Conservation (phyloP, 1,140 invertebrate species). For the Rhyacophila brunnea region DNA sequence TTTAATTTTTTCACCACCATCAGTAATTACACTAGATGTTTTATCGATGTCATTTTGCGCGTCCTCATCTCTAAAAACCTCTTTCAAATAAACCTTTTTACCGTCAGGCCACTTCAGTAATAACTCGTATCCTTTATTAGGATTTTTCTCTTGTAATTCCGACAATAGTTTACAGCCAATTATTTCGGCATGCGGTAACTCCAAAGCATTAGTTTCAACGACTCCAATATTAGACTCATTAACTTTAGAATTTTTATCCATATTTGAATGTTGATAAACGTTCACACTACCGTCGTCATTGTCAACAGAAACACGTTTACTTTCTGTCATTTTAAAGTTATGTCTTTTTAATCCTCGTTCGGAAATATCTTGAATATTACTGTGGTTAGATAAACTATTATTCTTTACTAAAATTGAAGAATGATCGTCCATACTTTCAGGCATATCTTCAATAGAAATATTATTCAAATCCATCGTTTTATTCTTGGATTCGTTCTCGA, state of each 20-base stretch:
- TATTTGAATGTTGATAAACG: too few species aligned
- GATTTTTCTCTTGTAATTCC: not conserved
- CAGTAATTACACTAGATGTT: not conserved
- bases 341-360: too few species aligned
- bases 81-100: slow-evolving; percentile 34
- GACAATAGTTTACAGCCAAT: slow-evolving; percentile 1
- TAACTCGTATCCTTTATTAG: slow-evolving; percentile 28
- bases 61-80: slow-evolving; percentile 23
- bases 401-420: too few species aligned
- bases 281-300: too few species aligned
- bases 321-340: too few species aligned
- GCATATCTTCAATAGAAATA: slow-evolving; percentile 33
- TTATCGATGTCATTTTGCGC: not conserved
- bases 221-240: too few species aligned
- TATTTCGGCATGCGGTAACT: slow-evolving; percentile 3
- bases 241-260: too few species aligned
- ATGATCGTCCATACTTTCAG: slow-evolving; percentile 2
- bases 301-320: too few species aligned
- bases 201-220: not conserved
- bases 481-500: slow-evolving; percentile 23
- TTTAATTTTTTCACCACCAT: not conserved
- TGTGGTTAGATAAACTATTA: too few species aligned
- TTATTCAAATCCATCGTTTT: slow-evolving; percentile 29
- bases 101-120: slow-evolving; percentile 32
- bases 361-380: too few species aligned